phyloP scores from a whole-genome alignment of 1,140 invertebrate species.

The Ooceraea biroi region DNA sequence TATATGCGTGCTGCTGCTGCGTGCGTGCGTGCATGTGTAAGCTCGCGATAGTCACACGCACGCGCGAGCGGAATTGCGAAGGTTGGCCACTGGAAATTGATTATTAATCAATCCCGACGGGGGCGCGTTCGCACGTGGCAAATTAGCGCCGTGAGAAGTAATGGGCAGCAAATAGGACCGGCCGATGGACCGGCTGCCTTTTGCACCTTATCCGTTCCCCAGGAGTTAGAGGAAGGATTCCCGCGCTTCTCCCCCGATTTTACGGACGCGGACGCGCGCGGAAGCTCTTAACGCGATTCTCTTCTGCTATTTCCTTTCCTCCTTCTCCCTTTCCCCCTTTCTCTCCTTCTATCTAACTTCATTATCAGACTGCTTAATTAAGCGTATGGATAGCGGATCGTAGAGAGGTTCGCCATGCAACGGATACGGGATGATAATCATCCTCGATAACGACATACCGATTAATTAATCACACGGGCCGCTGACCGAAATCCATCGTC shows the following conservation, averaged over 20 bases:
- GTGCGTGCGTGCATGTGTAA: not conserved
- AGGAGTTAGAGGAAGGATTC: not conserved
- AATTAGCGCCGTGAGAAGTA: constrained; percentile 31
- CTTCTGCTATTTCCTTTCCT: not conserved
- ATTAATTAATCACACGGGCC: constrained; percentile 31
- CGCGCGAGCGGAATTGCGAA: not conserved
- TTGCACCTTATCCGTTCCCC: constrained; percentile 14
- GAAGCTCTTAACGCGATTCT: not conserved
- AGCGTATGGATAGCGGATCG: constrained; percentile 8
- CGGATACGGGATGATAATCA: constrained; percentile 28
- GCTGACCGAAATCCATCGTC: not conserved
- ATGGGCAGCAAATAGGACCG: constrained; percentile 1
- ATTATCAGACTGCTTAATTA: constrained; percentile 29
- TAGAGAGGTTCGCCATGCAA: not conserved
- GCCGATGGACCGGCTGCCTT: not conserved
- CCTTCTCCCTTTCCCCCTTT: no score
- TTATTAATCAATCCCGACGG: constrained; percentile 44
- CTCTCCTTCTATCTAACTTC: no score
- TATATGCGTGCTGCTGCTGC: not conserved
- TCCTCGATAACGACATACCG: constrained; percentile 1
- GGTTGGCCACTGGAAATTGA: constrained; percentile 30
- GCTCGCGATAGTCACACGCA: constrained; percentile 24
- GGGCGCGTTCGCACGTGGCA: constrained; percentile 19
- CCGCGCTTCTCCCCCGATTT: not conserved
- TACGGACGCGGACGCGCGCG: not conserved